A percentile compares a stretch with the other conserved stretches of the same genome.
phyloP scores from a whole-genome alignment of 2,797 vertebrate genomes.

The Chelon labrosus region DNA sequence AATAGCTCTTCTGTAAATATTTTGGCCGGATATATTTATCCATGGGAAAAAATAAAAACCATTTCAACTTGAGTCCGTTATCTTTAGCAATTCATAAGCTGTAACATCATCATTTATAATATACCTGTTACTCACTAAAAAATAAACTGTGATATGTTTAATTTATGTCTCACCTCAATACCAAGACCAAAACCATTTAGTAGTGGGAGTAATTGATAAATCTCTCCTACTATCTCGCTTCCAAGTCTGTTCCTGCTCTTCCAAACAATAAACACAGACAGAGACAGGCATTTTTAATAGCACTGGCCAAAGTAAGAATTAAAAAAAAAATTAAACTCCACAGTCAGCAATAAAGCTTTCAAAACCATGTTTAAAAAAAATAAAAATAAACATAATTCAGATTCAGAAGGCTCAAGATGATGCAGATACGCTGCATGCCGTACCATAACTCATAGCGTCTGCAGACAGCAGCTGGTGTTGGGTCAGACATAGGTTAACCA shows the following conservation, averaged over 20 bases:
- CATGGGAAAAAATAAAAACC: no score
- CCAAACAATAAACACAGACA: background rate
- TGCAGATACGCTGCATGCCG: background rate
- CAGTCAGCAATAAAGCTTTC: no score
- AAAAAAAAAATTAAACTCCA: background rate
- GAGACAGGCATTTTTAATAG: background rate
- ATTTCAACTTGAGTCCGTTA: background rate
- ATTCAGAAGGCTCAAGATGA: slow-evolving; percentile 7
- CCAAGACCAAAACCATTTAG: background rate
- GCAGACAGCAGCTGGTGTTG: slow-evolving; percentile 13
- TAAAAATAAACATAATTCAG: no score
- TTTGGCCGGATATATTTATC: slow-evolving; percentile 4
- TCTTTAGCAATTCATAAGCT: background rate
- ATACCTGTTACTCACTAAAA: background rate
- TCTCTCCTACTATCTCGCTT: background rate
- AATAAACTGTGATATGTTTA: background rate
- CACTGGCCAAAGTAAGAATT: background rate
- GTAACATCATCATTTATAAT: background rate
- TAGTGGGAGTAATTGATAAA: background rate
- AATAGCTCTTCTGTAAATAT: slow-evolving; percentile 35
- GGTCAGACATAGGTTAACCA: slow-evolving; percentile 5
- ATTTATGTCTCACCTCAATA: background rate
- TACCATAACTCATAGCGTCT: background rate
- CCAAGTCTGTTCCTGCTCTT: background rate
- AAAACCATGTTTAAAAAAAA: no score